A percentile compares a stretch with the other conserved stretches of the same genome.
Evolutionary conservation across 2,797 vertebrate species (phyloP).

Genomic region (Sardinella longiceps): DNA sequence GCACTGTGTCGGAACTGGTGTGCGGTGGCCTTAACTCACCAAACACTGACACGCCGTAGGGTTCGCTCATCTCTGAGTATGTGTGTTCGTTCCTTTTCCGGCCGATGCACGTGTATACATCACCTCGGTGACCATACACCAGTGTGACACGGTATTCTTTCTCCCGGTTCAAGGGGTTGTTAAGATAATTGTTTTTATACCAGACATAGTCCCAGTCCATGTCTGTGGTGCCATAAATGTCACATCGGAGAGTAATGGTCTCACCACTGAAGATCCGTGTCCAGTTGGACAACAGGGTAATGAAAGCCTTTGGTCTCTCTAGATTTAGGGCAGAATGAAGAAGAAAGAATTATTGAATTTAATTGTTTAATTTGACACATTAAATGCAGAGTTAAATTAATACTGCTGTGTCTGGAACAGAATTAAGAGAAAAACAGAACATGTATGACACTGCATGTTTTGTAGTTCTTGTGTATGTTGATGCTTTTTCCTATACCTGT

Average conservation of each 20-base stretch:
- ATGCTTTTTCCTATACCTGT: background rate
- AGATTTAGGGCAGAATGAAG: background rate
- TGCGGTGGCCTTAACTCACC: background rate
- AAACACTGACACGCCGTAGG: background rate
- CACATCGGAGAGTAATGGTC: background rate
- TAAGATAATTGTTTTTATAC: slow-evolving; percentile 1
- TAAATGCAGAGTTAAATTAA: too few species aligned
- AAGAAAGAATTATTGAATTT: background rate
- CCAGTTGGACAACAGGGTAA: slow-evolving; percentile 10
- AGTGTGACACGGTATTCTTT: slow-evolving; percentile 11
- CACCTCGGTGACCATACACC: slow-evolving; percentile 3
- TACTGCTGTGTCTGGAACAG: too few species aligned
- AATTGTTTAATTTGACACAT: too few species aligned
- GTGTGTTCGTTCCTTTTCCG: background rate
- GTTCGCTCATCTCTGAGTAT: slow-evolving; percentile 5
- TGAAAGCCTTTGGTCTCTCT: background rate
- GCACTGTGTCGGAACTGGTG: too few species aligned
- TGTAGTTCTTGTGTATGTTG: background rate
- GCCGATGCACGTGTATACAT: background rate
- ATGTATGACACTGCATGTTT: too few species aligned
- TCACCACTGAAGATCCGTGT: slow-evolving; percentile 9
- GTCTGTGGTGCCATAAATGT: background rate
- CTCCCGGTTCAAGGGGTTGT: background rate
- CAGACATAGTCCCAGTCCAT: slow-evolving; percentile 1
- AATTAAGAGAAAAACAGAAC: too few species aligned